These are phyloP conservation scores for Machimus atricapillus DNA, from an alignment of 2,888 invertebrate species.

Conservation along the genomic window DNA sequence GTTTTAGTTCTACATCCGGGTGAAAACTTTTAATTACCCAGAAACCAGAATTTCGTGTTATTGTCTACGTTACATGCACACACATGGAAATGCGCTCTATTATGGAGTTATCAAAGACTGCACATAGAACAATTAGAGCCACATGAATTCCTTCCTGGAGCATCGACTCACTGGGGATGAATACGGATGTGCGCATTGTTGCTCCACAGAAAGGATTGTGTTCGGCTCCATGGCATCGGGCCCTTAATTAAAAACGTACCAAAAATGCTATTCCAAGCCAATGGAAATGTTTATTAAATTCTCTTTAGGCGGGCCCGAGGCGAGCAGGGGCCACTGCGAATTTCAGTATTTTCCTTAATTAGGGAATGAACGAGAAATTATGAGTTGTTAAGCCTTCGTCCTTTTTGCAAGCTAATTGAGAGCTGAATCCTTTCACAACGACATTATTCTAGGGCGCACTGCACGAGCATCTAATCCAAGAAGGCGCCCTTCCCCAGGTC, in stretches of 20 bases:
- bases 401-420: constrained; percentile 1
- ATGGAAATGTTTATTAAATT: constrained; percentile 8
- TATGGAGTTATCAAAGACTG: constrained; percentile 1
- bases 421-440: not conserved
- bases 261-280: constrained; percentile 2
- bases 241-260: constrained; percentile 11
- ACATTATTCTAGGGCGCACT: not conserved
- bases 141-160: constrained; percentile 8
- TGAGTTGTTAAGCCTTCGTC: not conserved
- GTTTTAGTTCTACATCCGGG: not conserved
- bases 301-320: not conserved
- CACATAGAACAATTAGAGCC: constrained; percentile 3
- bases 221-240: not conserved
- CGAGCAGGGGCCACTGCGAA: not conserved
- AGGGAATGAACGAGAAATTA: constrained; percentile 13
- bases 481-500: not conserved
- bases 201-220: not conserved
- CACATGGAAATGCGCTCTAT: not conserved
- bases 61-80: not conserved
- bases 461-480: not conserved
- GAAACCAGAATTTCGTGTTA: not conserved
- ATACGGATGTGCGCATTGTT: not conserved
- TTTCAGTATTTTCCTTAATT: not conserved
- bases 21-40: constrained; percentile 20
- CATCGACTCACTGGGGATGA: not conserved